Conservation (phyloP, 2,797 vertebrate species). For the Epinephelus coioides region DNA sequence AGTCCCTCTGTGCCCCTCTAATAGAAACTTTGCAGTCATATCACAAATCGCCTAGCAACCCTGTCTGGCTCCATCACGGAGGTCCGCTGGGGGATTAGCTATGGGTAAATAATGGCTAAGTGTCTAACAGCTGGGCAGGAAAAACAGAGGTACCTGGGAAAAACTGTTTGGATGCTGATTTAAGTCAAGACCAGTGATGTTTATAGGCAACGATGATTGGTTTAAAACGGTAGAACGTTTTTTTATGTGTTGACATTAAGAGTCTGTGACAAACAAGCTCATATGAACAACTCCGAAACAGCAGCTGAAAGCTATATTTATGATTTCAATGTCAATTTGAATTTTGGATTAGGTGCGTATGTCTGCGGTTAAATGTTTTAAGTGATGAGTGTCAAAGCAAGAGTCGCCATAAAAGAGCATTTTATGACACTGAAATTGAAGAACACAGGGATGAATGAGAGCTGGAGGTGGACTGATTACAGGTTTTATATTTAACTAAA, state of each 20-base stretch:
- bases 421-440: not conserved
- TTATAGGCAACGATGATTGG: not conserved
- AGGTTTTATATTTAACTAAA: not conserved
- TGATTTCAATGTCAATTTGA: not conserved
- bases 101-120: slow-evolving; percentile 41
- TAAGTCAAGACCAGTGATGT: not conserved
- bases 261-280: not conserved
- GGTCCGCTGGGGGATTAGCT: slow-evolving; percentile 43
- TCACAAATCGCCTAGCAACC: slow-evolving; percentile 59
- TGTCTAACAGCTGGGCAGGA: slow-evolving; percentile 32
- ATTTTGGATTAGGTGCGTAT: not conserved
- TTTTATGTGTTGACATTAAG: not conserved
- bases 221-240: not conserved
- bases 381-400: not conserved
- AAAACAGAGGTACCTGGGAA: slow-evolving; percentile 3
- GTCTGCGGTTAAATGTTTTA: not conserved
- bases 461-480: not conserved
- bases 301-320: not conserved
- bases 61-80: slow-evolving; percentile 35
- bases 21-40: slow-evolving; percentile 55
- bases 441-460: not conserved
- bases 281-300: no score
- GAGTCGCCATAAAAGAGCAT: no score
- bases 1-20: slow-evolving; percentile 21
- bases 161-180: slow-evolving; percentile 24